Percentiles rank a stretch among this genome's conserved stretches.
Evolutionary conservation across 1,140 invertebrate genomes (phyloP).

Genomic region (Telenomus remus): DNA sequence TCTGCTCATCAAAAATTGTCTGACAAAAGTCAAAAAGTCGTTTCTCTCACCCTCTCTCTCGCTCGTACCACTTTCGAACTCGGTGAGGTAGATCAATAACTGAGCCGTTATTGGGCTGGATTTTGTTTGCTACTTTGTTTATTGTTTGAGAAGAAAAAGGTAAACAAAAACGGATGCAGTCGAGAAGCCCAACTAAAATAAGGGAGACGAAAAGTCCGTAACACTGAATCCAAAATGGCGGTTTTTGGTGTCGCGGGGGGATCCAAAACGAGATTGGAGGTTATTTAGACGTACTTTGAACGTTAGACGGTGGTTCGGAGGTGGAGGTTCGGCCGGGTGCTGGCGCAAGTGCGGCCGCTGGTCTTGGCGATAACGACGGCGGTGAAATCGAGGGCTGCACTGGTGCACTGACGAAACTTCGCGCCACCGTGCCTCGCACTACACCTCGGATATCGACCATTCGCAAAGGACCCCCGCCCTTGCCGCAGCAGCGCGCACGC

Average conservation of each 20-base stretch:
- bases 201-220: too few relatives aligned
- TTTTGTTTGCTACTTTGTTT: too few relatives aligned
- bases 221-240: too few relatives aligned
- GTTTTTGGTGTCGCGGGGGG: too few relatives aligned
- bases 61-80: conserved; percentile 42
- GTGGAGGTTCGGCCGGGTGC: neutral
- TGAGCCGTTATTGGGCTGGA: conserved; percentile 42
- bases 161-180: neutral
- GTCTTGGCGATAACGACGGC: conserved; percentile 20
- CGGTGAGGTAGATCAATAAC: conserved; percentile 51
- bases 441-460: conserved; percentile 73
- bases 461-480: conserved; percentile 60
- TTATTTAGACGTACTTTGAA: neutral
- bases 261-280: too few relatives aligned
- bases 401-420: conserved; percentile 63
- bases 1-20: too few relatives aligned
- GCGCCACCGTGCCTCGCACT: conserved; percentile 67
- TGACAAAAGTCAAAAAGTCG: too few relatives aligned
- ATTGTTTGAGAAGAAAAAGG: too few relatives aligned
- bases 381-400: conserved; percentile 53
- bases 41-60: conserved; percentile 4
- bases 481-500: conserved; percentile 33
- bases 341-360: too few relatives aligned
- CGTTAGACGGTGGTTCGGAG: neutral
- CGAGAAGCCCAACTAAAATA: too few relatives aligned